Evolutionary conservation across 2,888 invertebrate genomes (phyloP).

Genomic region (Mantis religiosa): DNA sequence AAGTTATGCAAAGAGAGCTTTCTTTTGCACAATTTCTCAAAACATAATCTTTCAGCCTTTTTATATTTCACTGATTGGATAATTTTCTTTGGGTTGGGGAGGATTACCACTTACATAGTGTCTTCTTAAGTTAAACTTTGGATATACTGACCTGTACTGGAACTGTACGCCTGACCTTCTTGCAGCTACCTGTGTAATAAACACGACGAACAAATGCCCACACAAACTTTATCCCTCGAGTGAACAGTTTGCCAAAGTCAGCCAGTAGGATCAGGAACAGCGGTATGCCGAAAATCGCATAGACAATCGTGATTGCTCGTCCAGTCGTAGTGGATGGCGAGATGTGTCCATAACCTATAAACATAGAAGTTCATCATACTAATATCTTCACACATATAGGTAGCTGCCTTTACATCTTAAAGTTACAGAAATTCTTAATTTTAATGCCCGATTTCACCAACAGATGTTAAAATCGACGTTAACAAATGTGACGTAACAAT

Average conservation of each 20-base stretch:
- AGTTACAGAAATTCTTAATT: no score
- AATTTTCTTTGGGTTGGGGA: no score
- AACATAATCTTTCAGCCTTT: no score
- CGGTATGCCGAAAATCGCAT: slow-evolving; percentile 93
- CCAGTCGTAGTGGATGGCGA: slow-evolving; percentile 86
- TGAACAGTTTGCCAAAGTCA: slow-evolving; percentile 92
- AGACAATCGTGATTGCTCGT: slow-evolving; percentile 82
- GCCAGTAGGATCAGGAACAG: slow-evolving; percentile 90
- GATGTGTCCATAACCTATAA: slow-evolving; percentile 93
- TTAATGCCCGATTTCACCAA: no score
- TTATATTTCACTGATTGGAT: no score
- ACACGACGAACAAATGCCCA: slow-evolving; percentile 82
- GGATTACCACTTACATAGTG: no score
- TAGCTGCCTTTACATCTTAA: no score
- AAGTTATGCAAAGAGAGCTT: no score
- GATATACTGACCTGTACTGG: slow-evolving; percentile 61
- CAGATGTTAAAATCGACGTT: no score
- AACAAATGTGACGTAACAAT: no score
- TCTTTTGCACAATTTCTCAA: no score
- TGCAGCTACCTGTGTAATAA: slow-evolving; percentile 82
- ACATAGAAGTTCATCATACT: not conserved
- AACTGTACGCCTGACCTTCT: slow-evolving; percentile 67
- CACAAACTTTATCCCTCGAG: slow-evolving; percentile 81
- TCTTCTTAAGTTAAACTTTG: not conserved
- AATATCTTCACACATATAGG: no score